Evolutionary conservation across 2,888 invertebrate genomes (phyloP).

Genomic region (Leptothorax acervorum): DNA sequence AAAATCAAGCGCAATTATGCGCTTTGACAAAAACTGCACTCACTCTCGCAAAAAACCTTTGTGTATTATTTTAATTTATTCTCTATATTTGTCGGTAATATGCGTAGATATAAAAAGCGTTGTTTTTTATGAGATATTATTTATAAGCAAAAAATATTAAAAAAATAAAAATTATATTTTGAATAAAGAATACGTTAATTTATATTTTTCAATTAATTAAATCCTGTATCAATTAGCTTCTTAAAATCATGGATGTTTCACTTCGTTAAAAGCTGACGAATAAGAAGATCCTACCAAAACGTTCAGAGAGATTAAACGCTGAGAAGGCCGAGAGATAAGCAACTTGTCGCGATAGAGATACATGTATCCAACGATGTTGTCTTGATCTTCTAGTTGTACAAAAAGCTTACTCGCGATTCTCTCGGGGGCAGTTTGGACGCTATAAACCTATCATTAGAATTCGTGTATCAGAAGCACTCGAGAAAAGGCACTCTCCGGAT

Average conservation of each 20-base stretch:
- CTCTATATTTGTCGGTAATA: background rate
- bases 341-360: slow-evolving; percentile 1
- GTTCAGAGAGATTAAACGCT: background rate
- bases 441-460: slow-evolving; percentile 53
- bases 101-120: background rate
- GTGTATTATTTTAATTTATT: too few relatives aligned
- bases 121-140: background rate
- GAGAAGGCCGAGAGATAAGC: background rate
- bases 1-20: background rate
- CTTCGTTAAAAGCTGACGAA: background rate
- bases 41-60: background rate
- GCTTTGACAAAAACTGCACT: background rate
- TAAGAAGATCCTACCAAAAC: slow-evolving; percentile 13
- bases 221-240: background rate
- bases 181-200: background rate
- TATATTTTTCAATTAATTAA: background rate
- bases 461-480: slow-evolving; percentile 40
- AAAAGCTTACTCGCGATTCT: slow-evolving; percentile 4
- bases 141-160: background rate
- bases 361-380: background rate
- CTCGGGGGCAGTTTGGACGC: slow-evolving; percentile 29
- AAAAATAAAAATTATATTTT: background rate
- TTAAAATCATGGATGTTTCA: background rate
- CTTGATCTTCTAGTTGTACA: background rate
- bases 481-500: slow-evolving; percentile 25